Conservation (phyloP, 2,888 invertebrate genomes). For the Himalopsyche tibetana region DNA sequence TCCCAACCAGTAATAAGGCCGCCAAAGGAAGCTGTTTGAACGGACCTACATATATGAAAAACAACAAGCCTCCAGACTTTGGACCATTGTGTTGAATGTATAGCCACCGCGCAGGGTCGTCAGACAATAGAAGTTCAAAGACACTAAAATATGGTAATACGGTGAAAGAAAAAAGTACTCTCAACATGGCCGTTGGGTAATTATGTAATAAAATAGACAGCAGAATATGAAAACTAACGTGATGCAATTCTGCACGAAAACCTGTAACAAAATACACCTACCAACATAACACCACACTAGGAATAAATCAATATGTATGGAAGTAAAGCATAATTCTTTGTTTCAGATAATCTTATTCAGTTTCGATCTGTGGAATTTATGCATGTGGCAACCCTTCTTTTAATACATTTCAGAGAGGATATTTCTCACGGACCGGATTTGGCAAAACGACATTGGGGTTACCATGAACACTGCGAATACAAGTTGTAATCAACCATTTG, state of each 20-base stretch:
- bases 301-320: no score
- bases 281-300: no score
- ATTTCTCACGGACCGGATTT: constrained; percentile 78
- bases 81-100: constrained; percentile 5
- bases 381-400: background rate
- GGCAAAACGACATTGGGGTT: constrained; percentile 72
- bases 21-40: background rate
- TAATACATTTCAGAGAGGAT: constrained; percentile 68
- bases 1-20: background rate
- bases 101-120: background rate
- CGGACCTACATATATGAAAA: background rate
- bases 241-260: no score
- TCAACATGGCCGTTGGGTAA: no score
- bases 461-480: background rate
- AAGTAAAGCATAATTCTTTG: no score
- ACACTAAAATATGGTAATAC: no score
- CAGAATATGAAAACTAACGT: no score
- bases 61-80: background rate
- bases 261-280: no score
- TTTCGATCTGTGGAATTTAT: background rate
- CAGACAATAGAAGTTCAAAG: background rate
- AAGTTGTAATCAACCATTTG: background rate
- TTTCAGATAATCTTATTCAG: no score
- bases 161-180: no score
- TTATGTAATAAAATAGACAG: no score